These are phyloP conservation scores for Vanessa tameamea DNA, from an alignment of 1,140 invertebrate species.

Conservation along the genomic window DNA sequence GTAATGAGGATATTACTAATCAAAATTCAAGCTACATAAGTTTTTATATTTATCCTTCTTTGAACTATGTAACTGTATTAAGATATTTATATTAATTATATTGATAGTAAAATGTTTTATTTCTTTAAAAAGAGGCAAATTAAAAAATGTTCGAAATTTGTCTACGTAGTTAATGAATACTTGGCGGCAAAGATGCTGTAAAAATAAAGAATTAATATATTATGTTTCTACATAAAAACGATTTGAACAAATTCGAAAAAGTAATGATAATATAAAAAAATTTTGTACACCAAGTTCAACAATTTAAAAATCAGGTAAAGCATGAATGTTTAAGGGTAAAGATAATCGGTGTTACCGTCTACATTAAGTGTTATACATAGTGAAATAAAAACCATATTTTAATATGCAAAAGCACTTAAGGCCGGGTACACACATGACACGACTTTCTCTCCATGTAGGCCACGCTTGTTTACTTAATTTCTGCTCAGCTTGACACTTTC, in stretches of 20 bases:
- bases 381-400: slow-evolving; percentile 5
- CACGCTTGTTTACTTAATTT: slow-evolving; percentile 20
- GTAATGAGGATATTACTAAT: too few species aligned
- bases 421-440: not conserved
- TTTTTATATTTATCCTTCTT: too few species aligned
- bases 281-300: not conserved
- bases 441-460: slow-evolving; percentile 19
- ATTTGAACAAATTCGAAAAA: not conserved
- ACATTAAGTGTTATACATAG: not conserved
- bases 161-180: too few species aligned
- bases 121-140: too few species aligned
- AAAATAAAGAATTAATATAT: not conserved
- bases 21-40: too few species aligned
- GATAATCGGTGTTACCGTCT: not conserved
- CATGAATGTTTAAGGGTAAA: not conserved
- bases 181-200: not conserved
- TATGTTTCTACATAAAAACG: not conserved
- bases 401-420: slow-evolving; percentile 5
- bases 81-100: not conserved
- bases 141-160: too few species aligned
- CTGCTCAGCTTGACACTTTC: slow-evolving; percentile 16
- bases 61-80: not conserved
- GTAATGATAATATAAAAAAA: not conserved
- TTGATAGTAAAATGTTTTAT: too few species aligned
- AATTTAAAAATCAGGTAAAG: too few species aligned